Percentiles rank a stretch among this genome's conserved stretches.
phyloP scores from a whole-genome alignment of 1,140 invertebrate genomes.

The Drosophila ambigua region DNA sequence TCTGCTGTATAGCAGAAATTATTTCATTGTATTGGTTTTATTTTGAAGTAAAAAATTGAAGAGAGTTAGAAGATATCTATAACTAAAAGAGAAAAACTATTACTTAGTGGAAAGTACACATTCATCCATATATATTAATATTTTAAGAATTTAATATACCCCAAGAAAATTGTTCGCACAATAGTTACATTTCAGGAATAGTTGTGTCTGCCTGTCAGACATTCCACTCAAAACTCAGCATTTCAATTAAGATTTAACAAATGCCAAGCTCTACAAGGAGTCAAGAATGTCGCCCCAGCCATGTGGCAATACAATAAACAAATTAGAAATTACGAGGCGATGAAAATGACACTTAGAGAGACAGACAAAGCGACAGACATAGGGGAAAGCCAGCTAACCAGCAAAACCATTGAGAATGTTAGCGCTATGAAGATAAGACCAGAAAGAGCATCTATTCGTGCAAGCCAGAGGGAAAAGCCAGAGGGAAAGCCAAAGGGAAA shows the following conservation, averaged over 20 bases:
- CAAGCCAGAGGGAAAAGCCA: neutral
- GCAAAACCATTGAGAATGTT: slow-evolving; percentile 61
- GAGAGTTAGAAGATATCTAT: too few species aligned
- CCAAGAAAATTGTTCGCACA: too few species aligned
- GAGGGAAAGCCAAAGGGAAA: too few species aligned
- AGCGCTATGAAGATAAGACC: slow-evolving; percentile 59
- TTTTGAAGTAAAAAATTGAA: too few species aligned
- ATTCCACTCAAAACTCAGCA: slow-evolving; percentile 33
- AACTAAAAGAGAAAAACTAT: too few species aligned
- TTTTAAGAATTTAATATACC: too few species aligned
- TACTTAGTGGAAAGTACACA: too few species aligned
- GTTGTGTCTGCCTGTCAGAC: neutral
- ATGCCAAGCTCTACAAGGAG: slow-evolving; percentile 51
- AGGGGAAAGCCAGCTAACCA: slow-evolving; percentile 36
- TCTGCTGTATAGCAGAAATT: too few species aligned
- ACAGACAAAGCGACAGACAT: slow-evolving; percentile 2
- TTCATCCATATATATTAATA: too few species aligned
- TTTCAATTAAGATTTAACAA: slow-evolving; percentile 51
- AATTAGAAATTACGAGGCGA: slow-evolving; percentile 66
- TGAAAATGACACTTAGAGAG: slow-evolving; percentile 7
- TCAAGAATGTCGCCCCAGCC: slow-evolving; percentile 28
- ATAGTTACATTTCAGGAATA: too few species aligned
- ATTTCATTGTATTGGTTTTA: too few species aligned
- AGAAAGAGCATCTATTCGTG: slow-evolving; percentile 24
- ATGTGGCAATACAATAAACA: slow-evolving; percentile 61